Base-by-base conservation (phyloP, 2,113 vertebrate species). In the Ahaetulla prasina region DNA sequence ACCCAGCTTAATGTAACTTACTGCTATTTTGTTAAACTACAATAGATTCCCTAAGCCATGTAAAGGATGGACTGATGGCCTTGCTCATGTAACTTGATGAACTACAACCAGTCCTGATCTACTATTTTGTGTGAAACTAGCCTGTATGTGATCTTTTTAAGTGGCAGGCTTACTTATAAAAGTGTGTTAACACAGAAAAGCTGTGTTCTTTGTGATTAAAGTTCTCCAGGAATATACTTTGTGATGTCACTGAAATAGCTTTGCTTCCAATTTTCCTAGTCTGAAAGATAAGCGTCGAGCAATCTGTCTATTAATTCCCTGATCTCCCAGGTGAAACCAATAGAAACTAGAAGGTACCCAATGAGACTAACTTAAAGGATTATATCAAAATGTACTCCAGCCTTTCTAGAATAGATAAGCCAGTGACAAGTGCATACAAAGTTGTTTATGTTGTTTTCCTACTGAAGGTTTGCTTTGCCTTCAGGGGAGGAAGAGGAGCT, bases 271-370 rank as follows among this genome's bases (percentile, higher is more conserved):
- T 90, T 90, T 92, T 86, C n/a, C 54, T 90, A 89, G 80, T n/a
- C 80, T 52, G 45, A 90, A 90, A 92, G 92, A 86, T 90, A 90
- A 92, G 92, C 30, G 35, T 92, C 45, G 68, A 86, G n/a, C 25
- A 20, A 60, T 86, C 80, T 80, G 60, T 92, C 87, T 92, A 63
- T 92, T 90, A 92, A 92, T 90, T 92, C 53, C 25, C n/a, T 63
- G 54, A 14, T 89, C 74, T 86, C 23, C 88, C 92, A 86, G 88
- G 92, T 90, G 92, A 92, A 92, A 85, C 92, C 88, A 92, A 92
- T n/a, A 63, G 88, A 90, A 90, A 92, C 80, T 49, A 92, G 54
- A 23, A 47, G 92, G n/a, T 90, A 85, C 74, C 54, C 45, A 90
- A 30, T 45, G 88, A 88, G 60, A 50, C 30, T 45, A 91, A 27